Evolutionary conservation across 2,888 invertebrate genomes (phyloP), one percentile per base, ranked within the genome.

Genomic region (Selenia dentaria): DNA sequence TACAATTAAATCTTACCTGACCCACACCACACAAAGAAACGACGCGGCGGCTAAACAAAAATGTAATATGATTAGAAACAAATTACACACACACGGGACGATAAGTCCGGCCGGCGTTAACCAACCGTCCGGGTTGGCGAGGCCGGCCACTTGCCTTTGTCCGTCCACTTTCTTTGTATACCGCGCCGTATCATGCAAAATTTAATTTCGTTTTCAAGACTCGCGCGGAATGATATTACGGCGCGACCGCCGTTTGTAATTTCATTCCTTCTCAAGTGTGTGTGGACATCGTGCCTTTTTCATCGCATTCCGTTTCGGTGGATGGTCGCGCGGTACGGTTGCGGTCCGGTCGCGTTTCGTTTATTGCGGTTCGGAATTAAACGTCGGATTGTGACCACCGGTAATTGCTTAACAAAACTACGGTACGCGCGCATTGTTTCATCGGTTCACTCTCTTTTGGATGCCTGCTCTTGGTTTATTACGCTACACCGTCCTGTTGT

Each of bases 201-300:
- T 90, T 90, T 87, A 89, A 90, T 90, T 89, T 89, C 87, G 89
- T 84, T 86, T 86, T 85, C 86, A 89, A 90, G 90, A 89, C 87
- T 86, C 89, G 89, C 78, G 74, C 70, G 89, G 89, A 89, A 88
- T 88, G 88, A 85, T 89, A 88, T 89, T 88, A 87, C 84, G 76
- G 67, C 70, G 75, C 77, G 76, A 78, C 80, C 80, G 74, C 80
- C 71, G 78, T 72, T 75, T 75, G 84, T 89, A 89, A 89, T 89
- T 83, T 83, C 84, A 80, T 79, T 79, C 70, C 83, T 85, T 75
- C 84, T 89, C 87, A 88, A 88, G 89, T 86, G 87, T 83, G 75
- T 81, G 87, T 85, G 87, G 87, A 88, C 87, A 85, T 83, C 78
- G 77, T 81, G 79, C 84, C 83, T 87, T 86, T 89, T 89, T 89